Evolutionary conservation across 2,888 invertebrate genomes (phyloP), one percentile per base, ranked within the genome.

Genomic region (Callimorpha dominula): DNA sequence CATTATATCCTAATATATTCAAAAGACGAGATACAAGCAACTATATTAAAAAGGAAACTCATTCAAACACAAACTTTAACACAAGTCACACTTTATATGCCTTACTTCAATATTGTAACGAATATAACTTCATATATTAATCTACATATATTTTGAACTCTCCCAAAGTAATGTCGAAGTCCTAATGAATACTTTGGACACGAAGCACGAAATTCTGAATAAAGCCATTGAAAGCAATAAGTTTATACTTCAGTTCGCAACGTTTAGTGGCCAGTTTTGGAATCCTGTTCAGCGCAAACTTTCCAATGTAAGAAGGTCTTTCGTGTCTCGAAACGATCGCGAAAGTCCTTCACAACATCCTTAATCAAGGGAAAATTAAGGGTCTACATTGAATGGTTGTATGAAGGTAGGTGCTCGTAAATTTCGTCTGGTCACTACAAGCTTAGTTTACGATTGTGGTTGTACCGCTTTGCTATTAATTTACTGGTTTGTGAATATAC

Each of bases 361-460:
- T 40, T 67, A 46, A 42, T 42, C 49, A 70, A 63, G 52, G 54
- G 71, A 68, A 42, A 54, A 49, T 52, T 65, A 71, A 20, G 73
- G 86, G 64, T 82, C 84, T 72, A 50, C 5, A 31, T 72, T 68
- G 46, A 65, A 66, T 86, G 84, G 90, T 75, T 70, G 50, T 49
- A 67, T 68, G 71, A 69, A 60, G 68, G 69, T 72, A 66, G 79
- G 70, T 71, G 67, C 78, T 85, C 88, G 85, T 90, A 90, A 90
- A 91, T 90, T 87, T 85, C 80, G 76, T 68, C 71, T 79, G 85
- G 86, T 85, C 87, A 83, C 79, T 84, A 78, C 76, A 57, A 78
- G 73, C 78, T 79, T 78, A 84, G 85, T 88, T 88, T 88, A 89
- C 86, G 86, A 87, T 85, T 87, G 87, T 72, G 84, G 84, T 81